A percentile compares a stretch with the other conserved stretches of the same genome.
phyloP scores from a whole-genome alignment of 2,113 vertebrate species.

The Colistium nudipinnis region DNA sequence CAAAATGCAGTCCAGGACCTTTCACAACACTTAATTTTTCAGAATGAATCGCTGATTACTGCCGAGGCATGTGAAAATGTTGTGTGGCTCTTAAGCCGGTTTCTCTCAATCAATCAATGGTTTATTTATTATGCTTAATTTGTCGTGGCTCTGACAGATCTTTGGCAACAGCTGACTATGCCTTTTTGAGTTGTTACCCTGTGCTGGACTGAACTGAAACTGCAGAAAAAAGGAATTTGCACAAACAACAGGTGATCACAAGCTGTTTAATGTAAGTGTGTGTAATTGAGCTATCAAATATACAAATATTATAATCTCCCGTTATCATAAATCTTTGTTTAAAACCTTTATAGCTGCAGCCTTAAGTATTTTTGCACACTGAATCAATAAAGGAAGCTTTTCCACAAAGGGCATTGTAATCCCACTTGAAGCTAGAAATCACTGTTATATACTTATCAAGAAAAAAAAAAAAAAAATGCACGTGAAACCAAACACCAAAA shows the following conservation, averaged over 20 bases:
- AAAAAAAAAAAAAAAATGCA: conserved; percentile 1
- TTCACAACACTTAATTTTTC: too few relatives aligned
- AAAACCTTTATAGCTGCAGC: background rate
- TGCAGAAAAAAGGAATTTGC: background rate
- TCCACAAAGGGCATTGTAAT: background rate
- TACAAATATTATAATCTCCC: background rate
- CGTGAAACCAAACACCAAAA: conserved; percentile 26
- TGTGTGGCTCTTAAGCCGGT: too few relatives aligned
- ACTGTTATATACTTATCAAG: background rate
- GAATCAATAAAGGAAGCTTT: background rate
- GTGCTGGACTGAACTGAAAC: too few relatives aligned
- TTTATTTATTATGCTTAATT: too few relatives aligned
- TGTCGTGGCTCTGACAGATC: too few relatives aligned
- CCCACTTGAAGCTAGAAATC: background rate
- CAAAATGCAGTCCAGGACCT: too few relatives aligned
- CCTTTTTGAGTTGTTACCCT: too few relatives aligned
- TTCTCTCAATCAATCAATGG: too few relatives aligned
- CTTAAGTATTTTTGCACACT: background rate
- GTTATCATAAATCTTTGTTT: background rate
- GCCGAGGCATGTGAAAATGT: too few relatives aligned
- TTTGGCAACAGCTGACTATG: too few relatives aligned
- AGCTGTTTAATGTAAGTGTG: background rate
- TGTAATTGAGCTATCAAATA: background rate
- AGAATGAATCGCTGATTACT: too few relatives aligned
- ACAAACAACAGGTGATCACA: background rate